These are phyloP conservation scores for Craterocephalus amniculus DNA, from an alignment of 2,797 vertebrate species.

Conservation along the genomic window DNA sequence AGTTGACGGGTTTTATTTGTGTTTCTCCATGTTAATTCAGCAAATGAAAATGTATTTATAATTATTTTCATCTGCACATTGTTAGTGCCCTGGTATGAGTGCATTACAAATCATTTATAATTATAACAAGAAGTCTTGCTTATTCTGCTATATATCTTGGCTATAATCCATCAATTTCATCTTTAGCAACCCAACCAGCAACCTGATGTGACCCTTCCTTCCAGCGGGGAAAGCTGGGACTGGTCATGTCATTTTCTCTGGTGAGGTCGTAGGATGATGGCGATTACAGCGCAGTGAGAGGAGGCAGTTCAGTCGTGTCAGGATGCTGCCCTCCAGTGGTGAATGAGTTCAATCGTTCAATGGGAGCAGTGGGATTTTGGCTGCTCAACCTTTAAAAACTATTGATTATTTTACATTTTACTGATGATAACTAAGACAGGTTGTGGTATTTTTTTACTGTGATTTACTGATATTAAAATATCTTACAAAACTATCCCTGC, in stretches of 20 bases:
- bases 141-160: not conserved
- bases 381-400: not conserved
- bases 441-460: not conserved
- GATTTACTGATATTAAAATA: not conserved
- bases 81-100: not conserved
- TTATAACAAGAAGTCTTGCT: not conserved
- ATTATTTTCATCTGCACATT: not conserved
- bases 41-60: not conserved
- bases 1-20: not conserved
- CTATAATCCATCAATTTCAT: not conserved
- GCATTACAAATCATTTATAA: not conserved
- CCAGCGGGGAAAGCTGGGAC: too few relatives aligned
- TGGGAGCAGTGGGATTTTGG: not conserved
- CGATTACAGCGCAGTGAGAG: not conserved
- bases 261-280: not conserved
- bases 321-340: slow-evolving; percentile 69
- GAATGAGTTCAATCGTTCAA: not conserved
- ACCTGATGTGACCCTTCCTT: too few relatives aligned
- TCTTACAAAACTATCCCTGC: not conserved
- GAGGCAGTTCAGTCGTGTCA: not conserved
- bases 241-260: not conserved
- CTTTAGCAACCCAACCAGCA: too few relatives aligned
- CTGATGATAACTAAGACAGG: not conserved
- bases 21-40: not conserved
- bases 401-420: not conserved